Base-by-base conservation (phyloP, 2,113 vertebrate genomes). In the Nothobranchius kuhntae region DNA sequence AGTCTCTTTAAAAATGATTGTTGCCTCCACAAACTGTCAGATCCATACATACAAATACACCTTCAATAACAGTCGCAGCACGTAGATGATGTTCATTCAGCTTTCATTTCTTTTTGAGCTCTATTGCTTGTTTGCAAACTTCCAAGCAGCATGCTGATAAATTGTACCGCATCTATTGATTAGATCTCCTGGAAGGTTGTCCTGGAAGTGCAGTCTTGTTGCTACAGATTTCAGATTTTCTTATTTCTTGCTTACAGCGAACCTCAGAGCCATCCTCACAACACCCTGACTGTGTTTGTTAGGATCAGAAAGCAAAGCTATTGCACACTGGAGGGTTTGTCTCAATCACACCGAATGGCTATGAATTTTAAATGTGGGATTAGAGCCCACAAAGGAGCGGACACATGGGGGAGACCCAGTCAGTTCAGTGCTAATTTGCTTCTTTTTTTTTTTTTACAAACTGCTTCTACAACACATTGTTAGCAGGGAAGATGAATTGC, bases 301-400 rank as follows among this genome's bases (percentile, higher is more conserved):
- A 65, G 73, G 78, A 86, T 89, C 85, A 71, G 63, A 89, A 89
- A 84, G 90, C 86, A 80, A 86, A 87, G 84, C 90, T 86, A 87
- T 90, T 89, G 88, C 84, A 89, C 88, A 87, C 84, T 86, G 85
- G 89, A 87, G 89, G 84, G 84, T 85, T 89, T 90, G 87, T 91
- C 85, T 89, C 84, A 87, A 87, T 86, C 87, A 85, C 83, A 81
- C 85, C 40, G 83, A 89, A 90, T 89, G 86, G 89, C 86, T 91
- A 89, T 90, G 89, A 86, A 91, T 92, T 89, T 90, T 84, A 89
- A 91, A 89, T 80, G 76, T 55, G 46, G 90, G 87, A 91, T 90
- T 92, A 92, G 73, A 57, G 78, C 76, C 90, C 63, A 81, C 82
- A 75, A 82, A 88, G 89, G 77, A 83, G 79, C 56, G 63, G 76